Evolutionary conservation across 2,797 vertebrate genomes (phyloP).

Genomic region (Xenops minutus): DNA sequence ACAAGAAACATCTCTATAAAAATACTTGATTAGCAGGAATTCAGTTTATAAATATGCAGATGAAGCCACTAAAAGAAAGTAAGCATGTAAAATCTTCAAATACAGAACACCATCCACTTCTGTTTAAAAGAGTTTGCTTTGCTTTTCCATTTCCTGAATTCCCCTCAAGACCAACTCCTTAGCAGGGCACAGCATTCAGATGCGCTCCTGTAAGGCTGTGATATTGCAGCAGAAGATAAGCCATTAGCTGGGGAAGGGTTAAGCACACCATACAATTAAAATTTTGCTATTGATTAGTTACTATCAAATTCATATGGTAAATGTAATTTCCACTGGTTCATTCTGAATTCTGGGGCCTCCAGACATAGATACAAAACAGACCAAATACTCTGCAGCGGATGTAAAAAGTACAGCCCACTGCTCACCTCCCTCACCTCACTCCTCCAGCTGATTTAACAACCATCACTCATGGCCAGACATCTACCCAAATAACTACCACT

Average conservation of each 20-base stretch:
- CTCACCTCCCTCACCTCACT: background rate
- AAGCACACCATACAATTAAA: background rate
- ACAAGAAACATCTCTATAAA: background rate
- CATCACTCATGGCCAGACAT: background rate
- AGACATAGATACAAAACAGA: accelerated
- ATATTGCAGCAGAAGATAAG: background rate
- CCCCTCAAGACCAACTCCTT: background rate
- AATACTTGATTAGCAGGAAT: background rate
- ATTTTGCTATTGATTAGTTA: background rate
- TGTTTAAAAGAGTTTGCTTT: background rate
- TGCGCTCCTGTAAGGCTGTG: no score
- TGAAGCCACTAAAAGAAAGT: background rate
- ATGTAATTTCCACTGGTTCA: background rate
- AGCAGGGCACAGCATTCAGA: background rate
- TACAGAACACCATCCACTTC: background rate
- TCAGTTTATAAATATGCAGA: background rate
- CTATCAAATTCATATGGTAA: background rate
- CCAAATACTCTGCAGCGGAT: accelerated
- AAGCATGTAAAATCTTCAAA: background rate
- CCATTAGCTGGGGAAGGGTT: background rate
- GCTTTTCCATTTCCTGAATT: background rate
- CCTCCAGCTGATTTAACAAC: background rate
- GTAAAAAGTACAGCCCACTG: background rate
- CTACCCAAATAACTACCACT: background rate
- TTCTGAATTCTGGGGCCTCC: background rate